Conservation (phyloP, 2,113 vertebrate genomes). For the Carassius auratus region DNA sequence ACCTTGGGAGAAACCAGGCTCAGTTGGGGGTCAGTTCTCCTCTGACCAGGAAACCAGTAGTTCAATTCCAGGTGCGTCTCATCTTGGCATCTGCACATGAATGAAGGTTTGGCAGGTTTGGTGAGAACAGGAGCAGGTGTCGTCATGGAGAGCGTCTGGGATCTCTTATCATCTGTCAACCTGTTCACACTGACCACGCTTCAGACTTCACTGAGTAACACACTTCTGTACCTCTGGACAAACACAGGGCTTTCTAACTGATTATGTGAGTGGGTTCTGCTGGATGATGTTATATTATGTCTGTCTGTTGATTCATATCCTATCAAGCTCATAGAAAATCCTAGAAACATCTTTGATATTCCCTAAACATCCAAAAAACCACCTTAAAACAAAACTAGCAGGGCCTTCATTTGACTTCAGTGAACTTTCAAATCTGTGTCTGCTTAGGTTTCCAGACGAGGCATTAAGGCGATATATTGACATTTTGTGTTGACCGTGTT, state of each 20-base stretch:
- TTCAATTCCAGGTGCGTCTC: neutral
- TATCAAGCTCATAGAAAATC: neutral
- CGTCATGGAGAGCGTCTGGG: slow-evolving; percentile 39
- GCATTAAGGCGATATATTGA: neutral
- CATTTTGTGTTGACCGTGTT: too few species aligned
- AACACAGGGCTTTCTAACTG: neutral
- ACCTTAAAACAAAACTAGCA: neutral
- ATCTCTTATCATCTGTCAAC: neutral
- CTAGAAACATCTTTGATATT: neutral
- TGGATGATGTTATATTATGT: neutral
- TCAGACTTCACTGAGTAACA: neutral
- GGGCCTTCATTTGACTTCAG: neutral
- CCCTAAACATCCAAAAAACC: neutral
- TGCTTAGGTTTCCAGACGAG: neutral
- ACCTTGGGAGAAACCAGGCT: too few species aligned
- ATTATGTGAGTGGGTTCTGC: neutral
- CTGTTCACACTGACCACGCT: neutral
- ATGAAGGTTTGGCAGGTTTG: slow-evolving; percentile 12
- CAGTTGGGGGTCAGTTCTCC: too few species aligned
- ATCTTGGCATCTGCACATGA: slow-evolving; percentile 18
- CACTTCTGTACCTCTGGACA: neutral
- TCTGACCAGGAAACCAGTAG: too few species aligned
- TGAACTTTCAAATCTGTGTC: neutral
- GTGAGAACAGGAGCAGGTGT: slow-evolving; percentile 29
- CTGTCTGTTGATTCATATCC: neutral